A percentile compares a stretch with the other conserved stretches of the same genome.
Evolutionary conservation across 2,888 invertebrate genomes (phyloP).

Genomic region (Agriotes lineatus): DNA sequence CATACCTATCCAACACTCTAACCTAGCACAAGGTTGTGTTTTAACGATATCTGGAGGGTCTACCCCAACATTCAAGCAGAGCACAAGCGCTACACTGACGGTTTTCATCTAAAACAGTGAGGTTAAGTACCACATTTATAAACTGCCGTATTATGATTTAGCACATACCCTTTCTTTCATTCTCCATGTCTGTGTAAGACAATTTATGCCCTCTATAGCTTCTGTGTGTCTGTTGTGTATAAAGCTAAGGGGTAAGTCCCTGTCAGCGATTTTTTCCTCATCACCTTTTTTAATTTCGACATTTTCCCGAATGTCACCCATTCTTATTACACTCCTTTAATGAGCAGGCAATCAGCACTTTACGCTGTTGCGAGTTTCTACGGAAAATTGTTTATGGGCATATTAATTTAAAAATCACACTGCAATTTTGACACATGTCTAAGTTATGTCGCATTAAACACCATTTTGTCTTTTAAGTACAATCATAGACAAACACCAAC

Average conservation of each 20-base stretch:
- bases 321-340: conserved; percentile 29
- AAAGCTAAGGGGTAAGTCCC: conserved; percentile 80
- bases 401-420: conserved; percentile 1
- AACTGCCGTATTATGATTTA: too few relatives aligned
- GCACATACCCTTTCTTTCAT: conserved; percentile 92
- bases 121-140: neutral
- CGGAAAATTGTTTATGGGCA: neutral
- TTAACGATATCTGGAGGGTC: conserved; percentile 99
- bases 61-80: conserved; percentile 99
- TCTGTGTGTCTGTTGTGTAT: conserved; percentile 81
- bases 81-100: conserved; percentile 96
- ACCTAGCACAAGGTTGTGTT: conserved; percentile 94
- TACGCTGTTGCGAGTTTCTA: neutral
- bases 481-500: too few relatives aligned
- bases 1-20: conserved; percentile 97
- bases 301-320: conserved; percentile 48
- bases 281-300: conserved; percentile 38
- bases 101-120: conserved; percentile 90
- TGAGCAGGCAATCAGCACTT: neutral
- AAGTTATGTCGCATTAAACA: neutral
- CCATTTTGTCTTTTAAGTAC: neutral
- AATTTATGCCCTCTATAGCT: conserved; percentile 75
- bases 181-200: conserved; percentile 86
- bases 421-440: conserved; percentile 16
- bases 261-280: conserved; percentile 70